phyloP scores from a whole-genome alignment of 2,888 invertebrate genomes.

The Eurytoma adleriae region DNA sequence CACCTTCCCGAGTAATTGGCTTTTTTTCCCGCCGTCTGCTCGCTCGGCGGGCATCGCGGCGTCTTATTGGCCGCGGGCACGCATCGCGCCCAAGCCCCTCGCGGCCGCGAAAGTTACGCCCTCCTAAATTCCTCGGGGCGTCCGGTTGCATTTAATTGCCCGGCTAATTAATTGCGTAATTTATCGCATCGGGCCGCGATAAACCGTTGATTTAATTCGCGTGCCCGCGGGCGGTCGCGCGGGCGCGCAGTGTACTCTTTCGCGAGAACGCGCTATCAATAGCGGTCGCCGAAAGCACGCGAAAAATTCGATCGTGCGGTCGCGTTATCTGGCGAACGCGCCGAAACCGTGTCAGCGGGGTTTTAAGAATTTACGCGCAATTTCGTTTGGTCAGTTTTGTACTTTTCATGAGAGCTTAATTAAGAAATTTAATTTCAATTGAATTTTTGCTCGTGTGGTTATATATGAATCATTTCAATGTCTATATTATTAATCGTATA shows the following conservation, averaged over 20 bases:
- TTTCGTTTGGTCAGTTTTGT: too few relatives aligned
- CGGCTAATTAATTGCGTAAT: conserved; percentile 73
- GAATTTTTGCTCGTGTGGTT: too few relatives aligned
- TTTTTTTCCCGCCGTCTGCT: neutral
- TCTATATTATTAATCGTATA: too few relatives aligned
- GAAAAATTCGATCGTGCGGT: neutral
- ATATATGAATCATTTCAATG: too few relatives aligned
- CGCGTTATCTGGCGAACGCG: neutral
- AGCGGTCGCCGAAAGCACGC: too few relatives aligned
- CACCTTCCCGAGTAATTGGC: too few relatives aligned
- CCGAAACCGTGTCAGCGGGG: too few relatives aligned
- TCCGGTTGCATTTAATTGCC: conserved; percentile 72
- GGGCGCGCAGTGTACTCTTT: neutral
- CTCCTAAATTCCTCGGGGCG: conserved; percentile 69
- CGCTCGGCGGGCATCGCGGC: conserved; percentile 13
- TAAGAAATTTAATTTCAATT: too few relatives aligned
- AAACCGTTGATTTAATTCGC: conserved; percentile 71
- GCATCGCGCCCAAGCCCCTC: conserved; percentile 61
- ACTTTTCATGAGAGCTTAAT: too few relatives aligned
- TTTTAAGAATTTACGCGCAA: too few relatives aligned
- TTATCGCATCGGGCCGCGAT: conserved; percentile 69
- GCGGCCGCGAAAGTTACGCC: conserved; percentile 63
- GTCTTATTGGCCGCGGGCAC: conserved; percentile 69
- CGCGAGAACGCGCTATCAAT: too few relatives aligned
- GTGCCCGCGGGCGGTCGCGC: neutral